A percentile compares a stretch with the other conserved stretches of the same genome.
phyloP scores from a whole-genome alignment of 1,140 invertebrate genomes.

The Globodera rostochiensis region DNA sequence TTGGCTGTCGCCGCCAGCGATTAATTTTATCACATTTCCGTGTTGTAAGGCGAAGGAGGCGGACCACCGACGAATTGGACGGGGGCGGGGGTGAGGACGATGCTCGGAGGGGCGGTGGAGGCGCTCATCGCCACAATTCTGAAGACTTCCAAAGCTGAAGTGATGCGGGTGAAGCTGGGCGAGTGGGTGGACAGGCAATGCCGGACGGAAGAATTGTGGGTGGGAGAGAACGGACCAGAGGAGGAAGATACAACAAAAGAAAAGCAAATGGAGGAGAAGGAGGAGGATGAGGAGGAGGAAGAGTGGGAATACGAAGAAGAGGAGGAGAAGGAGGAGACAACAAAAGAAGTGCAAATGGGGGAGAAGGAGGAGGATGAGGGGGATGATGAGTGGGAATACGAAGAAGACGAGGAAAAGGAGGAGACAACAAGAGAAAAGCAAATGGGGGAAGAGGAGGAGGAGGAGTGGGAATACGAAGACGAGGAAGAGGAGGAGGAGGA shows the following conservation, averaged over 20 bases:
- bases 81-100: neutral
- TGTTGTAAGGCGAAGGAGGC: neutral
- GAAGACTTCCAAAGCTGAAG: conserved; percentile 3
- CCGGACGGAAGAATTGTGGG: neutral
- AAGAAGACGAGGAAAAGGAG: conserved; percentile 1
- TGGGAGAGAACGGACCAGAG: neutral
- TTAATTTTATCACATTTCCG: neutral
- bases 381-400: neutral
- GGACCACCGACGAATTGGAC: neutral
- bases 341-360: neutral
- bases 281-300: neutral
- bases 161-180: neutral
- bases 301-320: conserved; percentile 1
- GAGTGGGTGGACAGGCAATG: too few species aligned
- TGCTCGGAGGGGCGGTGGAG: conserved; percentile 6
- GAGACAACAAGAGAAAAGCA: neutral
- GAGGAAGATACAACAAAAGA: neutral
- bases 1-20: neutral
- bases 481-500: conserved; percentile 6
- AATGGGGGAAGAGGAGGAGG: neutral
- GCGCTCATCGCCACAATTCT: neutral
- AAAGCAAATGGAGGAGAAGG: neutral
- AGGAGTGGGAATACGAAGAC: neutral
- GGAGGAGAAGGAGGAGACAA: conserved; percentile 8
- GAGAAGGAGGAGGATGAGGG: neutral